Base-by-base conservation (phyloP, 1,140 invertebrate genomes). In the Hycleus cichorii region DNA sequence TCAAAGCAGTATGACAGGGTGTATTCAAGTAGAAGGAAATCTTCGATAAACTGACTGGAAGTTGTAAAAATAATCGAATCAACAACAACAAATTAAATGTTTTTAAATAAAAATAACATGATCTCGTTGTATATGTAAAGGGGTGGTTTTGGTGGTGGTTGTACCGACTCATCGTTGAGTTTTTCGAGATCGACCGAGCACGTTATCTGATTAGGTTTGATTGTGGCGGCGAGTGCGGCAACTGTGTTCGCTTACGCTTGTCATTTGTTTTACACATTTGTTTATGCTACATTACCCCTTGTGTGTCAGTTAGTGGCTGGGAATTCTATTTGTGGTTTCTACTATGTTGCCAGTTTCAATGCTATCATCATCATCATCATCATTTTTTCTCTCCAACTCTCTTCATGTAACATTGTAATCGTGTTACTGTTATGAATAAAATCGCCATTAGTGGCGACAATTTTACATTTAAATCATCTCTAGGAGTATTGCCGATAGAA, bases 191-290 rank as follows among this genome's bases (percentile, higher is more conserved):
- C 50, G 45, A 42, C 44, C 47, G 47, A 55, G 58, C 58, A 40
- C 39, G 47, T 54, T 62, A 64, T 64, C 63, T 62, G 63, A 64
- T 64, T 64, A 64, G 57, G 59, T 62, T 62, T 59, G 63, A 64
- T 64, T 57, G 57, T 48, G 18, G 42, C 60, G 57, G 56, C 58
- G 32, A 32, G 50, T 44, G 58, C 61, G 48, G 55, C 49, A 53
- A 57, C 59, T 56, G 52, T 57, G 46, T 64, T 47, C 59, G 63
- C 63, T 64, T 61, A 64, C 59, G 63, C 63, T 61, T 56, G 63
- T 64, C 59, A 61, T 64, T 64, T 64, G 63, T 64, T 64, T 64
- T 59, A 60, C 59, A 62, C 63, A 64, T 62, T 64, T 62, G 60
- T 58, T 64, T 60, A 64, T 59, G 57, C 52, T 62, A 64, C 63